phyloP scores from a whole-genome alignment of 2,888 invertebrate genomes.

The Balanococcus diminutus region DNA sequence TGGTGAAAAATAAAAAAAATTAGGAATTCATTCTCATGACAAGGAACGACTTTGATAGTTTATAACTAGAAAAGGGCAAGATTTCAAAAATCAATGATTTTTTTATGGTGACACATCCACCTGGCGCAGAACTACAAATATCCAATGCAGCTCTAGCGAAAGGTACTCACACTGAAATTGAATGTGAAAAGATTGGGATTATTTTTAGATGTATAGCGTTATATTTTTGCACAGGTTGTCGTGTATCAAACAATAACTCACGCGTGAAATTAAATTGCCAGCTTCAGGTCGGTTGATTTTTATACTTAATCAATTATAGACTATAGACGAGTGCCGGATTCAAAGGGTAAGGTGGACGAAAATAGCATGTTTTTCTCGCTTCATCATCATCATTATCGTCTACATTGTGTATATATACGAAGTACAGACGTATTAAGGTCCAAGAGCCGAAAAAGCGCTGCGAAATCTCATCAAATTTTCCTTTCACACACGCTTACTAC shows the following conservation, averaged over 20 bases:
- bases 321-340: not conserved
- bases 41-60: no score
- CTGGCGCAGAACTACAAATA: no score
- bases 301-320: slow-evolving; percentile 22
- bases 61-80: no score
- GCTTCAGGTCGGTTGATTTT: slow-evolving; percentile 7
- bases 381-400: not conserved
- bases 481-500: not conserved
- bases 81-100: no score
- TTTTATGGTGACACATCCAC: no score
- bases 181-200: not conserved
- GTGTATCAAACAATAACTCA: not conserved
- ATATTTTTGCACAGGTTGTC: not conserved
- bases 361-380: not conserved
- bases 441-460: not conserved
- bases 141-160: no score
- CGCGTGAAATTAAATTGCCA: slow-evolving; percentile 21
- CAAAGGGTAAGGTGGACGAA: not conserved
- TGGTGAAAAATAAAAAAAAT: no score
- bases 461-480: slow-evolving; percentile 23
- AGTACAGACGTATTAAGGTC: not conserved
- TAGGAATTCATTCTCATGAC: no score
- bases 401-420: no score
- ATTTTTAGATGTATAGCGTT: not conserved
- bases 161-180: no score